Base-by-base conservation (phyloP, 2,888 invertebrate genomes). In the Lamellibrachia columna region DNA sequence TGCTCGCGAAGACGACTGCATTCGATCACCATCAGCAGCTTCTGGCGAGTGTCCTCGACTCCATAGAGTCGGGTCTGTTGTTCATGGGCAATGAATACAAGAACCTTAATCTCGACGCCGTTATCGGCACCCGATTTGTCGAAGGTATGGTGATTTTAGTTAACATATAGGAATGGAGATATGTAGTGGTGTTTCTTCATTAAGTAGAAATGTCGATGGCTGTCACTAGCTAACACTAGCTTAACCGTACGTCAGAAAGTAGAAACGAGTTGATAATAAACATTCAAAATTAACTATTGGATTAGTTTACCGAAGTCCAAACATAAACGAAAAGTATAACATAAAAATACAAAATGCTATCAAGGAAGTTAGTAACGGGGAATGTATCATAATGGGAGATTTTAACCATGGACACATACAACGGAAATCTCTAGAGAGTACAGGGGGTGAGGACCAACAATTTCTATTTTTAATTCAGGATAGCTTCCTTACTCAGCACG, bases 61-160 rank as follows among this genome's bases (percentile, higher is more conserved):
- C 95, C 7, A 93, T 96, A 53, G 93, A 94, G 91, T 92, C 92
- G 11, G 94, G 95, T 3, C 92, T 96, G 91, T 93, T 93, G 58
- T 96, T 95, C 94, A 95, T 96, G 92, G 93, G 93, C 53, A 93
- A 93, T 53, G 94, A 95, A 91, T 94, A 95, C 75, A 92, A 93
- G 93, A 93, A 94, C 91, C 94, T 96, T 53, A 96, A 96, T 93
- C 94, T 96, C 90, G 96, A 96, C 93, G 95, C 95, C 22, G 94
- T 96, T 28, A 95, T 96, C 90, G 96, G 96, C 22, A 96, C 95
- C 7, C 93, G 96, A 55, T 95, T 96, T 3, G 95, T 95, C 1
- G 96, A 96, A 94, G 96, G 96, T 96, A 94, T 94, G 94, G 8
- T 53, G 11, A 40, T 11, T 90, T 8, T 53, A 52, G 55, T 91